Percentiles rank a stretch among this genome's conserved stretches.
Conservation (phyloP, 2,888 invertebrate species). For the Tetanocera ferruginea region DNA sequence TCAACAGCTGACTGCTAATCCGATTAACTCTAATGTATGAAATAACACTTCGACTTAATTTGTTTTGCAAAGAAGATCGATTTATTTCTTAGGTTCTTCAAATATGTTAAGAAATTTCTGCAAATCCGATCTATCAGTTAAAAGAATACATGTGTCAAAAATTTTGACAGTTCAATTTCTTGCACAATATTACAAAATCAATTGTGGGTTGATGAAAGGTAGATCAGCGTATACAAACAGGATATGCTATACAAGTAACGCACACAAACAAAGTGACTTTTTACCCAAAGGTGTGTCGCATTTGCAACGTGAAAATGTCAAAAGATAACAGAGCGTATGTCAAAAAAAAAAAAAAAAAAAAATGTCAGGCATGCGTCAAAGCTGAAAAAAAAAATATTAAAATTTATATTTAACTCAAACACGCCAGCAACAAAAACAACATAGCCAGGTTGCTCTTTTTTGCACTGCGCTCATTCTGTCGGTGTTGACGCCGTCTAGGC, state of each 20-base stretch:
- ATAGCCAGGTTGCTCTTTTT: constrained; percentile 38
- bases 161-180: constrained; percentile 69
- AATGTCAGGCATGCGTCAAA: constrained; percentile 47
- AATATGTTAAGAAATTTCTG: not conserved
- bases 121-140: constrained; percentile 48
- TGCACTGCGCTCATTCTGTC: not conserved
- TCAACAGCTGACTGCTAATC: constrained; percentile 20
- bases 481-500: constrained; percentile 3
- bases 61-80: constrained; percentile 1
- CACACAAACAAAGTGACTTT: constrained; percentile 6
- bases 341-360: constrained; percentile 5
- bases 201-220: constrained; percentile 22
- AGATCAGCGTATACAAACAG: not conserved
- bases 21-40: constrained; percentile 27
- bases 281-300: constrained; percentile 42
- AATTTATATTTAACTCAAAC: constrained; percentile 44
- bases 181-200: constrained; percentile 43
- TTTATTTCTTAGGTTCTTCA: constrained; percentile 35
- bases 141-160: constrained; percentile 67
- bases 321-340: constrained; percentile 36
- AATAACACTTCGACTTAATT: not conserved
- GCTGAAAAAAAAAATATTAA: constrained; percentile 39
- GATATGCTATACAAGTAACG: constrained; percentile 2
- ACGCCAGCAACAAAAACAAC: constrained; percentile 18
- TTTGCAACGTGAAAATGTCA: constrained; percentile 35